phyloP scores from a whole-genome alignment of 1,140 invertebrate genomes.

The Idris sp. region DNA sequence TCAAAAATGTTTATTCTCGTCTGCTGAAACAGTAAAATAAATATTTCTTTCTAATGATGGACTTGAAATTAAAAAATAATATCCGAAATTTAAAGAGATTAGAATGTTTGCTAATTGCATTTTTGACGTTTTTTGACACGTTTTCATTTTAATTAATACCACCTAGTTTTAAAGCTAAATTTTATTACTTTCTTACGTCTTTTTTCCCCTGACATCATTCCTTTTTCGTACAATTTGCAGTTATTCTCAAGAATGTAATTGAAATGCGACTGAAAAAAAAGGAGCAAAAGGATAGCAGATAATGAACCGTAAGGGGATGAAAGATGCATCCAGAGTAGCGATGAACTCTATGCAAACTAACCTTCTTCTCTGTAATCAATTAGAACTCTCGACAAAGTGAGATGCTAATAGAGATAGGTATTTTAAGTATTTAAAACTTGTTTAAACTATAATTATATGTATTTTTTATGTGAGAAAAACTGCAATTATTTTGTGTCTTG shows the following conservation, averaged over 20 bases:
- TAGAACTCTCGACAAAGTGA: conserved; percentile 69
- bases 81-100: no score
- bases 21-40: no score
- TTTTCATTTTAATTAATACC: no score
- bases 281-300: conserved; percentile 34
- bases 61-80: no score
- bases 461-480: conserved; percentile 24
- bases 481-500: conserved; percentile 40
- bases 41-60: no score
- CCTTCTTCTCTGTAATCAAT: conserved; percentile 71
- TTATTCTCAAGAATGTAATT: conserved; percentile 56
- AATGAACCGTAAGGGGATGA: conserved; percentile 61
- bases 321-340: conserved; percentile 60
- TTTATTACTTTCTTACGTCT: conserved; percentile 11
- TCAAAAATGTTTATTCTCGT: not conserved
- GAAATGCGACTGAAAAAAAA: conserved; percentile 37
- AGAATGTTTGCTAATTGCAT: no score
- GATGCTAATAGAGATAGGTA: conserved; percentile 70
- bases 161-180: no score
- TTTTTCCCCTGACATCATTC: no score
- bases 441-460: conserved; percentile 68
- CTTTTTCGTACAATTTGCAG: conserved; percentile 43
- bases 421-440: conserved; percentile 68
- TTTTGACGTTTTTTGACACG: no score
- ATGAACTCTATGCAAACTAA: conserved; percentile 67